A percentile compares a stretch with the other conserved stretches of the same genome.
Evolutionary conservation across 1,140 invertebrate species (phyloP).

Genomic region (Dufourea novaeangliae): DNA sequence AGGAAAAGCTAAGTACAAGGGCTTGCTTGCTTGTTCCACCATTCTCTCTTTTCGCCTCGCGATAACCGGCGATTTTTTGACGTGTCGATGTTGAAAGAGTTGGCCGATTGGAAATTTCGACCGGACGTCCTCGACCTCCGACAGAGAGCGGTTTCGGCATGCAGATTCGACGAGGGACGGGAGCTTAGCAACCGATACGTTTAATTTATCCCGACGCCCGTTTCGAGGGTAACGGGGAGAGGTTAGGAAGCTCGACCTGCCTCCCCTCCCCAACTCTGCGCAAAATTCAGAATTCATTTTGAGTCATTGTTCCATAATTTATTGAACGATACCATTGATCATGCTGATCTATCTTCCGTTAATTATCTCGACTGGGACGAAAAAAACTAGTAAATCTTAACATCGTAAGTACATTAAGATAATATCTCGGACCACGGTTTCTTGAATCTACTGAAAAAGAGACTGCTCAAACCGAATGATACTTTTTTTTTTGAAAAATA

Average conservation of each 20-base stretch:
- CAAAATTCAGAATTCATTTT: not conserved
- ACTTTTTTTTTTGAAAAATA: no score
- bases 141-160: constrained; percentile 21
- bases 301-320: not conserved
- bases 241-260: not conserved
- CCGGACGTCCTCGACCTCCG: constrained; percentile 49
- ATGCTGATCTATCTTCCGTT: not conserved
- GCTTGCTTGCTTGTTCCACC: no score
- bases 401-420: not conserved
- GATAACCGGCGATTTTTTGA: not conserved
- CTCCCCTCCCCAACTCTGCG: not conserved
- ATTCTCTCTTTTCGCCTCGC: constrained; percentile 25
- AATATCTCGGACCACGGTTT: not conserved
- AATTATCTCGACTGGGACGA: not conserved
- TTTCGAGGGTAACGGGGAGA: not conserved
- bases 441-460: no score
- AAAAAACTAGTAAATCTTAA: not conserved
- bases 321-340: not conserved
- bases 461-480: no score
- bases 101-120: constrained; percentile 37
- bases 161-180: not conserved
- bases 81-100: constrained; percentile 14
- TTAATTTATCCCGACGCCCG: not conserved
- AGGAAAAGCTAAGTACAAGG: constrained; percentile 46
- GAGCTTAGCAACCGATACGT: constrained; percentile 29